Conservation (phyloP, 2,888 invertebrate genomes). For the Lasioglossum figueresi region DNA sequence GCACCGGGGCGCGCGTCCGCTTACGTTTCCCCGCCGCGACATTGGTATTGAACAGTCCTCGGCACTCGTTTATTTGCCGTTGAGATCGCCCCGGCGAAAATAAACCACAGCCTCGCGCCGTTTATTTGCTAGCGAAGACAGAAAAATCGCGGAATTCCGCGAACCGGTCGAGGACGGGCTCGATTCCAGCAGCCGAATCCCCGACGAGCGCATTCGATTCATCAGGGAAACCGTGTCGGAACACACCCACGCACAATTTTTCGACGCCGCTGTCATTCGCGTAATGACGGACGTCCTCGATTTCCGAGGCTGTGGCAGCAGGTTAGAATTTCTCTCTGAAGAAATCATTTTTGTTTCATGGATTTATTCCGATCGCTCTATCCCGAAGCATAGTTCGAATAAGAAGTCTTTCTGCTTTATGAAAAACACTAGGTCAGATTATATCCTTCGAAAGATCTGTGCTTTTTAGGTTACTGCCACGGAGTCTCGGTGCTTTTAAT, state of each 20-base stretch:
- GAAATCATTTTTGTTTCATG: neutral
- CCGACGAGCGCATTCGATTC: conserved; percentile 24
- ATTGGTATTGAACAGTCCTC: conserved; percentile 49
- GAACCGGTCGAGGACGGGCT: conserved; percentile 16
- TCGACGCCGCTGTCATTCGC: conserved; percentile 13
- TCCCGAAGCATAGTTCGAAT: neutral
- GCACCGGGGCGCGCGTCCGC: neutral
- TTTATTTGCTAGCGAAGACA: conserved; percentile 40
- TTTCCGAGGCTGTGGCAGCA: neutral
- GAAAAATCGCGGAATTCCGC: conserved; percentile 20
- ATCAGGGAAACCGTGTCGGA: conserved; percentile 31
- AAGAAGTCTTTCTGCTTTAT: neutral
- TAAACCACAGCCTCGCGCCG: conserved; percentile 33
- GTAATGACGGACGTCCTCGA: conserved; percentile 28
- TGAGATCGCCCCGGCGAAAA: conserved; percentile 33
- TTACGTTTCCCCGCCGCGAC: conserved; percentile 22
- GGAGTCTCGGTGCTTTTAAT: neutral
- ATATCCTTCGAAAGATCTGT: neutral
- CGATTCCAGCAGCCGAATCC: neutral
- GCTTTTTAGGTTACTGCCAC: neutral
- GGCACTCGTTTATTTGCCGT: conserved; percentile 35
- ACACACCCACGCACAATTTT: conserved; percentile 19
- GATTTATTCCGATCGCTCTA: neutral
- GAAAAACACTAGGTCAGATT: neutral
- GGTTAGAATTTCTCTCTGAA: neutral